Conservation (phyloP, 2,113 vertebrate genomes). For the Abramis brama region DNA sequence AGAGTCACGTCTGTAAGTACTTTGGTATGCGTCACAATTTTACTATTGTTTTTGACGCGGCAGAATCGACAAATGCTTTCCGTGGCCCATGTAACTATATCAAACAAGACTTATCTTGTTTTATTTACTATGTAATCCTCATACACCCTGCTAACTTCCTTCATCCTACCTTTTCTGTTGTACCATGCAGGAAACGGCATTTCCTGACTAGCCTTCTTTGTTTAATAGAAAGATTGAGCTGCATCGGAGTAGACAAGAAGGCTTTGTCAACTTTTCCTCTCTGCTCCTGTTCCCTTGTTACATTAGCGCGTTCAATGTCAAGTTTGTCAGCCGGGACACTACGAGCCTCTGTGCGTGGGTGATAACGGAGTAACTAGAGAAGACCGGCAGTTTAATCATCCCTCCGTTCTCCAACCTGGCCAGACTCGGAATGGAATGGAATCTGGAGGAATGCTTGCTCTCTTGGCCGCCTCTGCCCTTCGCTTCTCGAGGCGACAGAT, state of each 20-base stretch:
- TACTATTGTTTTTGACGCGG: neutral
- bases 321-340: constrained; percentile 66
- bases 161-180: constrained; percentile 46
- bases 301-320: constrained; percentile 63
- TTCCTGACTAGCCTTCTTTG: constrained; percentile 58
- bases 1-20: neutral
- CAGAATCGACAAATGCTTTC: neutral
- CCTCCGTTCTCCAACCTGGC: constrained; percentile 9
- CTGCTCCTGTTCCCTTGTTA: constrained; percentile 61
- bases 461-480: constrained; percentile 75
- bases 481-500: constrained; percentile 80
- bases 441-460: constrained; percentile 57
- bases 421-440: constrained; percentile 37
- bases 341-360: constrained; percentile 52
- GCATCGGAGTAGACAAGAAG: constrained; percentile 67
- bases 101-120: constrained; percentile 60
- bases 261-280: constrained; percentile 65
- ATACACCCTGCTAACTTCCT: constrained; percentile 47
- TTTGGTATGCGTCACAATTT: neutral
- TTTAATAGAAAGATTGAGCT: constrained; percentile 70
- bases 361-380: constrained; percentile 38
- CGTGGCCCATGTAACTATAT: constrained; percentile 20
- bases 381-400: constrained; percentile 43
- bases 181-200: constrained; percentile 60
- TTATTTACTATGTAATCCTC: constrained; percentile 63